phyloP scores from a whole-genome alignment of 2,797 vertebrate genomes.

The Hemibagrus guttatus region DNA sequence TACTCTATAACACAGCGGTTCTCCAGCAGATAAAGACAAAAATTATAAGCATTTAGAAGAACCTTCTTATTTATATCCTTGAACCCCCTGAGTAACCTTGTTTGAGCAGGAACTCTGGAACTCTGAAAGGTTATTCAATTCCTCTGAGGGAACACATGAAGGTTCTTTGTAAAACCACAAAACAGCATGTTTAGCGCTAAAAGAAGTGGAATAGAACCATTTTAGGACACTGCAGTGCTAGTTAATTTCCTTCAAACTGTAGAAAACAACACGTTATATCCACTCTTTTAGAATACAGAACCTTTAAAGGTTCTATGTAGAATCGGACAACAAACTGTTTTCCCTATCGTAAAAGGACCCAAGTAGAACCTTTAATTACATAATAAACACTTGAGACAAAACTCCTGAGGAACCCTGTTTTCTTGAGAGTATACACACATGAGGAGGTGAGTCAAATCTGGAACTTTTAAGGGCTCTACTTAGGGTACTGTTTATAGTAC shows the following conservation, averaged over 20 bases:
- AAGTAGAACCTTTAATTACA: background rate
- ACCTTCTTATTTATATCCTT: background rate
- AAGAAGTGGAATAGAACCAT: background rate
- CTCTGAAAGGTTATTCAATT: background rate
- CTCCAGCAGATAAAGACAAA: background rate
- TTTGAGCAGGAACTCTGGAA: background rate
- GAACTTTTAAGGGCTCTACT: background rate
- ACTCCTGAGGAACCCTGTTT: background rate
- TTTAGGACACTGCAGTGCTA: background rate
- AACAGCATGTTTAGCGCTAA: background rate
- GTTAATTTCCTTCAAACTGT: background rate
- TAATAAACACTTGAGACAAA: background rate
- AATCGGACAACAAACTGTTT: background rate
- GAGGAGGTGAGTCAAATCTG: background rate
- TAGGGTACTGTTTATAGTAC: too few relatives aligned
- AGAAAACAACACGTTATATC: background rate
- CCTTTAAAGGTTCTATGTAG: background rate
- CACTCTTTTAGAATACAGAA: background rate
- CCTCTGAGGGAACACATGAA: background rate
- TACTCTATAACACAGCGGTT: background rate
- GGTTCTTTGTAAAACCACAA: background rate
- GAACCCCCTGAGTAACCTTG: background rate
- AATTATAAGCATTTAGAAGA: background rate
- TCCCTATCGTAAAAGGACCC: background rate
- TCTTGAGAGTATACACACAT: background rate